Percentiles rank a stretch among this genome's conserved stretches.
Conservation (phyloP, 2,113 vertebrate species). For the Chiloscyllium plagiosum region DNA sequence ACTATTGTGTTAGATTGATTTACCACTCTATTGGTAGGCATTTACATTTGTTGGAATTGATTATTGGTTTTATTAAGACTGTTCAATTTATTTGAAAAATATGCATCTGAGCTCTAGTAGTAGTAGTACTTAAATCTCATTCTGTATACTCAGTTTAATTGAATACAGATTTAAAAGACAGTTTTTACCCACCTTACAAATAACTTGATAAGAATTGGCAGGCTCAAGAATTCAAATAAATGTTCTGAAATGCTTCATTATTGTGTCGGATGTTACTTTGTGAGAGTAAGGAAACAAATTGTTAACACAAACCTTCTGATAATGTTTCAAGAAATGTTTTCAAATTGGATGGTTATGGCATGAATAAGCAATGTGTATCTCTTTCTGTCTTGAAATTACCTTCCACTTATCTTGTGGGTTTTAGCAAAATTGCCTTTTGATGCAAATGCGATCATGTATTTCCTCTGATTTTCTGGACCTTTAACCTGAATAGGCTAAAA, state of each 20-base stretch:
- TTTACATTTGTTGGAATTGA: no score
- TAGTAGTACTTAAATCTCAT: neutral
- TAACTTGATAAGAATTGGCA: neutral
- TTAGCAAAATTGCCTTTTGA: neutral
- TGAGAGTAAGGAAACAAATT: neutral
- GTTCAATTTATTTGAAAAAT: neutral
- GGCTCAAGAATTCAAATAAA: neutral
- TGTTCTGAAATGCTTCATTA: neutral
- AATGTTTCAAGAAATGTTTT: neutral
- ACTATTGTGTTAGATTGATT: no score
- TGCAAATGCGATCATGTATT: neutral
- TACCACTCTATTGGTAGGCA: no score
- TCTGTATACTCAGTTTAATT: neutral
- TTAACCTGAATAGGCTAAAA: neutral
- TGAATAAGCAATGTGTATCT: neutral
- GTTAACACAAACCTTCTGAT: neutral
- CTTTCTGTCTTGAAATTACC: neutral
- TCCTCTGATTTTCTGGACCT: neutral
- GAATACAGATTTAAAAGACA: neutral
- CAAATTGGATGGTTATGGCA: neutral
- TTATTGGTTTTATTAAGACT: no score
- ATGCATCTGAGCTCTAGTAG: neutral
- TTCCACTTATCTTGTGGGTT: neutral
- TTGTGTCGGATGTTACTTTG: neutral
- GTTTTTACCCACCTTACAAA: neutral